These are phyloP conservation scores for Psococerastis gibbosa DNA, from an alignment of 2,888 invertebrate genomes.

Conservation along the genomic window DNA sequence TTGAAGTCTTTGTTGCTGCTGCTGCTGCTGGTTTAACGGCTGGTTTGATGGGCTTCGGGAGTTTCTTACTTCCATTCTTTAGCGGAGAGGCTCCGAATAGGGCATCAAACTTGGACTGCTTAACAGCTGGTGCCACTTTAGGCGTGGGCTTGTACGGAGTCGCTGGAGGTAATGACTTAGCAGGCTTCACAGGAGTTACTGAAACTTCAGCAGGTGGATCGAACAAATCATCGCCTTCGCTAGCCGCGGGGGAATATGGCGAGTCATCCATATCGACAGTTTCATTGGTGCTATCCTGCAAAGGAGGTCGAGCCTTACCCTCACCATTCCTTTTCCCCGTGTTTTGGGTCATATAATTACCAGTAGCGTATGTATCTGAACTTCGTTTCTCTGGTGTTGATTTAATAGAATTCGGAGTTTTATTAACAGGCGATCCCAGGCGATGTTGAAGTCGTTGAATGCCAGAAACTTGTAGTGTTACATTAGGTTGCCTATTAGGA, in stretches of 20 bases:
- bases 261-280: constrained; percentile 26
- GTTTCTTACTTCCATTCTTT: constrained; percentile 19
- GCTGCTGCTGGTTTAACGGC: constrained; percentile 27
- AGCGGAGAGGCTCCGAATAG: constrained; percentile 37
- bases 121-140: constrained; percentile 14
- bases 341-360: constrained; percentile 16
- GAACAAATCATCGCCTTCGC: constrained; percentile 72
- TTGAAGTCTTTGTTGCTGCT: constrained; percentile 28
- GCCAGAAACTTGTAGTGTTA: neutral
- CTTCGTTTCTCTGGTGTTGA: constrained; percentile 12
- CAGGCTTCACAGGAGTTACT: neutral
- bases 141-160: constrained; percentile 9
- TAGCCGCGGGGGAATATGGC: constrained; percentile 78
- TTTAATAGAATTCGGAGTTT: constrained; percentile 11
- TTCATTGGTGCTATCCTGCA: constrained; percentile 8
- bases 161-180: neutral
- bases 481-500: constrained; percentile 11
- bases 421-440: constrained; percentile 7
- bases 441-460: constrained; percentile 4
- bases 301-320: constrained; percentile 16
- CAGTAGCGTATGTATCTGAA: constrained; percentile 17
- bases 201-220: constrained; percentile 40
- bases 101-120: constrained; percentile 36
- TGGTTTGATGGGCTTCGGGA: constrained; percentile 20
- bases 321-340: constrained; percentile 19